A percentile compares a stretch with the other conserved stretches of the same genome.
Evolutionary conservation across 1,140 invertebrate genomes (phyloP).

Genomic region (Calephelis virginiensis): DNA sequence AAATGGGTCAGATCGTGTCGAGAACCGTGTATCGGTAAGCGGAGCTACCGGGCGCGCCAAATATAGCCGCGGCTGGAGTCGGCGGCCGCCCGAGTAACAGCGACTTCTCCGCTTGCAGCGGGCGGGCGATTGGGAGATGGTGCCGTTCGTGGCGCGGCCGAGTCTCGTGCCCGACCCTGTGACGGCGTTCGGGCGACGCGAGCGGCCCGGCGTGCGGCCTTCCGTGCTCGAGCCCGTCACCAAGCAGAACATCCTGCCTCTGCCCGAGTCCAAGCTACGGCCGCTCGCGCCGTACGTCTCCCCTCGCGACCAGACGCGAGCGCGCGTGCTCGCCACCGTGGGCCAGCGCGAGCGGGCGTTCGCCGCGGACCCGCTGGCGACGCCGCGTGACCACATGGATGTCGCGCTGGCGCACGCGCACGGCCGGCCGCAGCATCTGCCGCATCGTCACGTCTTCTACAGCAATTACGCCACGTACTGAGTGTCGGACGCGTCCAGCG

Average conservation of each 20-base stretch:
- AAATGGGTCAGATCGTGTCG: slow-evolving; percentile 67
- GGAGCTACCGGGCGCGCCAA: slow-evolving; percentile 71
- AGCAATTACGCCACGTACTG: slow-evolving; percentile 75
- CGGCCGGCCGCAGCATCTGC: slow-evolving; percentile 67
- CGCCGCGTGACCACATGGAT: slow-evolving; percentile 81
- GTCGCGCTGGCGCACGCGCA: slow-evolving; percentile 80
- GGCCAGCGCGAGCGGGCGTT: slow-evolving; percentile 78
- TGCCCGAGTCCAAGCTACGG: slow-evolving; percentile 76
- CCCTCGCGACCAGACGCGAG: slow-evolving; percentile 80
- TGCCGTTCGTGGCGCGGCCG: slow-evolving; percentile 89
- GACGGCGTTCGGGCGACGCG: slow-evolving; percentile 86
- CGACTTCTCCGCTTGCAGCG: slow-evolving; percentile 83
- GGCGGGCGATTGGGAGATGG: slow-evolving; percentile 90
- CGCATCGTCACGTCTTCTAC: slow-evolving; percentile 76
- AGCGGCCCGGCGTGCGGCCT: slow-evolving; percentile 58
- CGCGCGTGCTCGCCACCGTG: slow-evolving; percentile 79
- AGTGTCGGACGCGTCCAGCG: slow-evolving; percentile 30
- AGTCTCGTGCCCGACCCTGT: slow-evolving; percentile 89
- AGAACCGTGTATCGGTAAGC: slow-evolving; percentile 62
- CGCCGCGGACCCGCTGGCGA: slow-evolving; percentile 77
- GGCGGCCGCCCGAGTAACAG: slow-evolving; percentile 66
- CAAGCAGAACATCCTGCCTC: slow-evolving; percentile 78
- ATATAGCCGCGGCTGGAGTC: slow-evolving; percentile 75
- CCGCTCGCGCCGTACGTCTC: slow-evolving; percentile 82
- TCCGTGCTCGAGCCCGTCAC: slow-evolving; percentile 68